A percentile compares a stretch with the other conserved stretches of the same genome.
phyloP scores from a whole-genome alignment of 1,140 invertebrate species.

The Protaetia brevitarsis region DNA sequence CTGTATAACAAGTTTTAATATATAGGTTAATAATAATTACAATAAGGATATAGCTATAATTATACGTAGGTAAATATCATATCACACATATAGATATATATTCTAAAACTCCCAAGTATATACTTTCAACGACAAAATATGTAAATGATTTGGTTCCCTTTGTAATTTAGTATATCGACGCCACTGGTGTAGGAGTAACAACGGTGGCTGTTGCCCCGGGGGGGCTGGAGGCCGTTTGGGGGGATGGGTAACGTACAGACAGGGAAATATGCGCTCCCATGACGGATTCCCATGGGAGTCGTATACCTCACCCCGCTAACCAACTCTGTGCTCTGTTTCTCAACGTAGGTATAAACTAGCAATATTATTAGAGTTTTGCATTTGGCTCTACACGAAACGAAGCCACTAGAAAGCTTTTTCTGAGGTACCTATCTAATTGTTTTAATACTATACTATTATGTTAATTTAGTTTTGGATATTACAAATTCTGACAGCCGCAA shows the following conservation, averaged over 20 bases:
- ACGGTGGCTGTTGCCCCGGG: conserved; percentile 31
- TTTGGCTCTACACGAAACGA: conserved; percentile 29
- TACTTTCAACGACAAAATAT: background rate
- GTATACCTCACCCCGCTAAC: conserved; percentile 40
- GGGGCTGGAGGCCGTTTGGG: conserved; percentile 28
- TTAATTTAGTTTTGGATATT: too few relatives aligned
- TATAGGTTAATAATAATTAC: too few relatives aligned
- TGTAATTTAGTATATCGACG: conserved; percentile 21
- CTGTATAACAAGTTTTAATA: too few relatives aligned
- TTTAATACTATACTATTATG: too few relatives aligned
- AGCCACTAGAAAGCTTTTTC: background rate
- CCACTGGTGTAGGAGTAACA: conserved; percentile 25
- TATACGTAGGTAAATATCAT: too few relatives aligned
- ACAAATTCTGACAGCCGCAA: background rate
- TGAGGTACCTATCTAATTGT: background rate
- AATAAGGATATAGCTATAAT: too few relatives aligned
- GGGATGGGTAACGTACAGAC: conserved; percentile 36
- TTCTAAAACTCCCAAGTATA: too few relatives aligned
- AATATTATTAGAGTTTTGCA: conserved; percentile 37
- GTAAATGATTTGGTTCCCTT: background rate
- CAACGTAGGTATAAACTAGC: conserved; percentile 37
- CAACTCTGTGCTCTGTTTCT: conserved; percentile 32
- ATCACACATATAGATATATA: too few relatives aligned
- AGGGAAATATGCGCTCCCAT: conserved; percentile 45
- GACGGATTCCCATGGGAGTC: conserved; percentile 39